A percentile compares a stretch with the other conserved stretches of the same genome.
phyloP scores from a whole-genome alignment of 1,140 invertebrate species.

The Sitobion miscanthi region DNA sequence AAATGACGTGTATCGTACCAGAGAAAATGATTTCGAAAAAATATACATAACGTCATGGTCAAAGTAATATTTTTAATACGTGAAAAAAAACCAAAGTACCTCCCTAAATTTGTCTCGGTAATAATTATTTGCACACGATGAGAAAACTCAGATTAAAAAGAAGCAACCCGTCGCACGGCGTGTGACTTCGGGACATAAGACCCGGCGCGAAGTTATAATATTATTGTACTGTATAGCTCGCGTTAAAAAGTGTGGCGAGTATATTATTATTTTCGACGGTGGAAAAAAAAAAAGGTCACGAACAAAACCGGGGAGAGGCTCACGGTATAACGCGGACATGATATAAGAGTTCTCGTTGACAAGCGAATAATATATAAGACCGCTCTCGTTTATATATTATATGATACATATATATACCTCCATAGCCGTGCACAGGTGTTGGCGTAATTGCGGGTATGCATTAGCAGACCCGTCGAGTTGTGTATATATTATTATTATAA shows the following conservation, averaged over 20 bases:
- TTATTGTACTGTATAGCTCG: neutral
- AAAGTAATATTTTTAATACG: neutral
- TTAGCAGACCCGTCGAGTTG: neutral
- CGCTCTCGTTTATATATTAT: too few species aligned
- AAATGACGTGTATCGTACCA: neutral
- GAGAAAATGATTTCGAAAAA: neutral
- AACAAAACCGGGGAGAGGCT: neutral
- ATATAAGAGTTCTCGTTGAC: neutral
- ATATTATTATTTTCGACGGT: neutral
- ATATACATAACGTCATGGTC: neutral
- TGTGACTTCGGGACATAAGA: neutral
- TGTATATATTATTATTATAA: neutral
- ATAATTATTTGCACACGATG: neutral
- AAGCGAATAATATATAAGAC: neutral
- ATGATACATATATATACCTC: too few species aligned
- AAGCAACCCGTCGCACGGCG: neutral
- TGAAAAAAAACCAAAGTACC: neutral
- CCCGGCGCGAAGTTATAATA: neutral
- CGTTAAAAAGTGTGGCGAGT: neutral
- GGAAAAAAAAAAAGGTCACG: neutral
- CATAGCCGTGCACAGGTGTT: neutral
- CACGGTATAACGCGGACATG: neutral
- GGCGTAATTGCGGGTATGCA: neutral
- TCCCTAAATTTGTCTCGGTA: neutral
- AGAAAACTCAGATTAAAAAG: neutral